Conservation (phyloP, 2,888 invertebrate genomes). For the Acanthosepion esculentum region DNA sequence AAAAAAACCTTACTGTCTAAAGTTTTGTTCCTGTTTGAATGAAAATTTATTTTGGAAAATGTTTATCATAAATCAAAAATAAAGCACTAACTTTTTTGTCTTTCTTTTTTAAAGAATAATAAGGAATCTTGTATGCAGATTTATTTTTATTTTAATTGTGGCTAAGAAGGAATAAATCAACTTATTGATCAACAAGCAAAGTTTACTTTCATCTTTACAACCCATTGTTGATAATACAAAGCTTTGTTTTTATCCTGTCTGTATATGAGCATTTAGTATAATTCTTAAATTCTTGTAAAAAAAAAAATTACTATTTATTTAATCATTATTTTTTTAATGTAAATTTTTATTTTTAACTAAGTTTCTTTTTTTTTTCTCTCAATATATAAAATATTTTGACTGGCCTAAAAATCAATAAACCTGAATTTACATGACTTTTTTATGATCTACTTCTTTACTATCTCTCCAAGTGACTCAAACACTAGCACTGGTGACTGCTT, state of each 20-base stretch:
- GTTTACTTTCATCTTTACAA: not conserved
- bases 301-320: not conserved
- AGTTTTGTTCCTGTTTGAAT: not conserved
- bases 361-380: too few relatives aligned
- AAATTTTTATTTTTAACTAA: too few relatives aligned
- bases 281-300: not conserved
- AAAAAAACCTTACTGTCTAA: not conserved
- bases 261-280: not conserved
- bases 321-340: too few relatives aligned
- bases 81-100: not conserved
- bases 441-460: too few relatives aligned
- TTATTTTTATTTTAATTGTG: too few relatives aligned
- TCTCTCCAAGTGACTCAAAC: too few relatives aligned
- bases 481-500: too few relatives aligned
- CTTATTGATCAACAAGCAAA: not conserved
- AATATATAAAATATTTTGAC: too few relatives aligned
- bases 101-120: too few relatives aligned
- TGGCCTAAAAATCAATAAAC: too few relatives aligned
- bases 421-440: too few relatives aligned
- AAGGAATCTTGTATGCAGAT: too few relatives aligned
- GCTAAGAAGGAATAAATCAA: not conserved
- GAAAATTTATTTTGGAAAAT: not conserved
- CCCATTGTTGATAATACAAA: not conserved
- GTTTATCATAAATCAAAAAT: not conserved
- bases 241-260: not conserved